Percentiles rank a stretch among this genome's conserved stretches.
These are phyloP conservation scores for Idaea straminata DNA, from an alignment of 2,888 invertebrate species.

Conservation along the genomic window DNA sequence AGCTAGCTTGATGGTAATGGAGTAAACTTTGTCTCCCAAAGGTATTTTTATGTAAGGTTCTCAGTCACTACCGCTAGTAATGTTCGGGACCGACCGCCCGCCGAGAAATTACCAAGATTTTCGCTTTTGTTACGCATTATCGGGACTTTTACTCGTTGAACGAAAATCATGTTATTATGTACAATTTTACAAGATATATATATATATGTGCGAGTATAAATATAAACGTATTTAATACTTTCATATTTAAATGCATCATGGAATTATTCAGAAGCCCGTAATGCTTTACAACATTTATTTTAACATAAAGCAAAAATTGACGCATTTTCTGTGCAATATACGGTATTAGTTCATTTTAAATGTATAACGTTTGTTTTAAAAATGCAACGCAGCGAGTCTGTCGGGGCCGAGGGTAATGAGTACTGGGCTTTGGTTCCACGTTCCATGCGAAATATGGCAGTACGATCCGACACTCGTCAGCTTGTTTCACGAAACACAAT, in stretches of 20 bases:
- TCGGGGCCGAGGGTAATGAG: constrained; percentile 10
- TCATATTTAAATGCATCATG: neutral
- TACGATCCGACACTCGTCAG: constrained; percentile 10
- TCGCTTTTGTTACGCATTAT: neutral
- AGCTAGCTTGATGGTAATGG: neutral
- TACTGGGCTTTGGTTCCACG: constrained; percentile 10
- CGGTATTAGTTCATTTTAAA: constrained; percentile 13
- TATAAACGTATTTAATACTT: too few species aligned
- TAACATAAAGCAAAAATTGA: constrained; percentile 3
- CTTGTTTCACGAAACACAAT: constrained; percentile 12
- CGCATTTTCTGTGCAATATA: constrained; percentile 11
- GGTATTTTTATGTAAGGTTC: neutral
- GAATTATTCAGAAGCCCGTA: neutral
- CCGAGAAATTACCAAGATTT: neutral
- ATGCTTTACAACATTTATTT: constrained; percentile 3
- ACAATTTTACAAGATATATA: too few species aligned
- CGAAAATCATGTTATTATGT: neutral
- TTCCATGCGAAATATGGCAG: constrained; percentile 8
- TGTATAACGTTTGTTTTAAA: constrained; percentile 13
- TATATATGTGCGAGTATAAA: too few species aligned
- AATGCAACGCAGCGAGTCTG: constrained; percentile 12
- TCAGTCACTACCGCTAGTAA: neutral
- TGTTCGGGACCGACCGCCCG: neutral
- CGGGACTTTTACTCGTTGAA: neutral
- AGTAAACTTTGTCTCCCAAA: neutral